phyloP scores from a whole-genome alignment of 2,888 invertebrate species.

The Xanthorhoe designata region DNA sequence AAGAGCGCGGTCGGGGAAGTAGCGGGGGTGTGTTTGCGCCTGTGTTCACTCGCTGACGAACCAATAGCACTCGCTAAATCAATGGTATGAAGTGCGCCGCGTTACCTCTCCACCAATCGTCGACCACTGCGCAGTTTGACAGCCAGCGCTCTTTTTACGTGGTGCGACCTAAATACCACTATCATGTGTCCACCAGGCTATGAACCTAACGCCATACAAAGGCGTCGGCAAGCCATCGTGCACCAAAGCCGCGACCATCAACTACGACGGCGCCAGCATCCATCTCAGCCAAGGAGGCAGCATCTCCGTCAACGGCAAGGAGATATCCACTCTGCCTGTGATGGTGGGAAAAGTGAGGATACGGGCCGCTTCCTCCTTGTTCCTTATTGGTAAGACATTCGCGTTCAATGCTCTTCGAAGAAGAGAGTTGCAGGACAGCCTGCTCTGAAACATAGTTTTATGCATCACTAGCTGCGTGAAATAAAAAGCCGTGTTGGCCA shows the following conservation, averaged over 20 bases:
- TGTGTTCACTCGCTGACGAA: no score
- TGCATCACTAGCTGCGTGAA: no score
- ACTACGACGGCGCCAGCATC: slow-evolving; percentile 82
- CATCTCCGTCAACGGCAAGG: slow-evolving; percentile 89
- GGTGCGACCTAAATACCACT: no score
- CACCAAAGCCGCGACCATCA: slow-evolving; percentile 91
- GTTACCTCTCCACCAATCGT: no score
- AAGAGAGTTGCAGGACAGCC: neutral
- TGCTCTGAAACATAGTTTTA: neutral
- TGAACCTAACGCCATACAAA: slow-evolving; percentile 87
- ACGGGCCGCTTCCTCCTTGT: slow-evolving; percentile 91
- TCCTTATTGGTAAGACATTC: slow-evolving; percentile 84
- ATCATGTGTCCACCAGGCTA: slow-evolving; percentile 71
- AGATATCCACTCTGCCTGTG: slow-evolving; percentile 88
- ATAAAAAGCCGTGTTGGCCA: no score
- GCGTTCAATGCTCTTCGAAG: no score
- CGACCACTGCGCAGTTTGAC: no score
- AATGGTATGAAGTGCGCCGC: no score
- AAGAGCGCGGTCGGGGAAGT: no score
- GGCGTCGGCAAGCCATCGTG: slow-evolving; percentile 89
- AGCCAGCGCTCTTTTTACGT: no score
- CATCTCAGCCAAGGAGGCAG: slow-evolving; percentile 91
- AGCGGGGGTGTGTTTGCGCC: no score
- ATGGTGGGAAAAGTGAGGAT: slow-evolving; percentile 87
- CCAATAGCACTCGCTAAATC: no score